Percentiles rank a stretch among this genome's conserved stretches.
These are phyloP conservation scores for Antidorcas marsupialis DNA, from an alignment of 2,113 vertebrate genomes.

Conservation along the genomic window DNA sequence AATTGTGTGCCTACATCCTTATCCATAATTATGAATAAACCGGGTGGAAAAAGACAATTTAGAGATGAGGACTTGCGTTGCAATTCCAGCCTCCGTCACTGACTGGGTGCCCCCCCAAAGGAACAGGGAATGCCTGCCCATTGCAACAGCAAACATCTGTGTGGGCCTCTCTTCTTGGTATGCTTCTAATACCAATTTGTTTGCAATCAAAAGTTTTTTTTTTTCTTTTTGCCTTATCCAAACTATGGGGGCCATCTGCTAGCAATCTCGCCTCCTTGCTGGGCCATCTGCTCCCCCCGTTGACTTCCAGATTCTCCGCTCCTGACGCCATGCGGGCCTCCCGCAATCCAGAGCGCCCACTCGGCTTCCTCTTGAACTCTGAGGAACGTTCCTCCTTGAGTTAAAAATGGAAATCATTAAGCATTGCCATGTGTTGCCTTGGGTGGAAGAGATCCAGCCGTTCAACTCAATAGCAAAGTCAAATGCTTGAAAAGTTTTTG, in stretches of 20 bases:
- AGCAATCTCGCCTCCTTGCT: slow-evolving; percentile 41
- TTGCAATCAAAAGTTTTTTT: slow-evolving; percentile 53
- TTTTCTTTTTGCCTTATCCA: slow-evolving; percentile 30
- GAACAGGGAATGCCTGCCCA: fast-evolving
- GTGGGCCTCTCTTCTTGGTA: neutral
- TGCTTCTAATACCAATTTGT: slow-evolving; percentile 64
- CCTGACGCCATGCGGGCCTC: neutral
- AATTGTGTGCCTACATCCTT: neutral
- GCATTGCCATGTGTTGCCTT: neutral
- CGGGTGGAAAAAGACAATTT: neutral
- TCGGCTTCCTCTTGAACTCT: slow-evolving; percentile 63
- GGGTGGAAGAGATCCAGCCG: neutral
- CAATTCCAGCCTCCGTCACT: neutral
- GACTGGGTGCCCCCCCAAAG: neutral
- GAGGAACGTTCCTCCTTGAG: neutral
- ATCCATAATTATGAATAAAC: neutral
- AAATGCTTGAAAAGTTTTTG: neutral
- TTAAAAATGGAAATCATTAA: slow-evolving; percentile 46
- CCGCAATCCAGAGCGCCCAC: slow-evolving; percentile 54
- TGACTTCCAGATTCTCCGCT: slow-evolving; percentile 62
- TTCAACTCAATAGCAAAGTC: neutral
- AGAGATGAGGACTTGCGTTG: neutral
- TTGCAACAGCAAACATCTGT: neutral
- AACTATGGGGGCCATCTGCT: slow-evolving; percentile 73
- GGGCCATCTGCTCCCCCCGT: slow-evolving; percentile 71